Evolutionary conservation across 2,797 vertebrate species (phyloP).

Genomic region (Cichlasoma orientale): DNA sequence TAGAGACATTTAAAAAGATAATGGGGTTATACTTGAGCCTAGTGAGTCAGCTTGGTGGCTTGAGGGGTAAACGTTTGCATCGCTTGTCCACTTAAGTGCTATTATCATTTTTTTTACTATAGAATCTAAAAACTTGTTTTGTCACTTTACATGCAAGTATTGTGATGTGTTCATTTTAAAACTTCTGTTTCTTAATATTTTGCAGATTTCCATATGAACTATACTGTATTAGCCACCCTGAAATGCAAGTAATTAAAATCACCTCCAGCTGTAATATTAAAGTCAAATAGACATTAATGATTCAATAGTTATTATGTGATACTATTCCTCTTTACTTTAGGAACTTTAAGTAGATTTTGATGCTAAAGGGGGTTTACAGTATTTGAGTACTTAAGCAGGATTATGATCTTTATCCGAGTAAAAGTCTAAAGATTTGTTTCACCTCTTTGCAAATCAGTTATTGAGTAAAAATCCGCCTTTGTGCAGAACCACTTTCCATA

Average conservation of each 20-base stretch:
- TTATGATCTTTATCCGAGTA: background rate
- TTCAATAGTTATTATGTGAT: background rate
- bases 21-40: accelerated
- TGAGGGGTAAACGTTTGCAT: background rate
- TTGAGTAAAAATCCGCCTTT: background rate
- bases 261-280: background rate
- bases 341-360: background rate
- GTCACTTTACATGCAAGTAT: background rate
- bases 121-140: background rate
- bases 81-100: background rate
- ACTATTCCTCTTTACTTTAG: background rate
- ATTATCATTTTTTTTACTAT: background rate
- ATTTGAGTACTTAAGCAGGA: background rate
- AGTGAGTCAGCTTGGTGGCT: background rate
- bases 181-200: accelerated
- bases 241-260: background rate
- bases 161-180: background rate
- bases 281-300: background rate
- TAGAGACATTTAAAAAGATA: background rate
- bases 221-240: too few species aligned
- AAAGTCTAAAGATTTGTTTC: background rate
- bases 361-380: background rate
- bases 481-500: background rate
- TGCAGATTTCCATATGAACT: too few species aligned
- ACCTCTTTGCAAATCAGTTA: background rate